phyloP scores from a whole-genome alignment of 2,113 vertebrate species.

The Oreamnos americanus region DNA sequence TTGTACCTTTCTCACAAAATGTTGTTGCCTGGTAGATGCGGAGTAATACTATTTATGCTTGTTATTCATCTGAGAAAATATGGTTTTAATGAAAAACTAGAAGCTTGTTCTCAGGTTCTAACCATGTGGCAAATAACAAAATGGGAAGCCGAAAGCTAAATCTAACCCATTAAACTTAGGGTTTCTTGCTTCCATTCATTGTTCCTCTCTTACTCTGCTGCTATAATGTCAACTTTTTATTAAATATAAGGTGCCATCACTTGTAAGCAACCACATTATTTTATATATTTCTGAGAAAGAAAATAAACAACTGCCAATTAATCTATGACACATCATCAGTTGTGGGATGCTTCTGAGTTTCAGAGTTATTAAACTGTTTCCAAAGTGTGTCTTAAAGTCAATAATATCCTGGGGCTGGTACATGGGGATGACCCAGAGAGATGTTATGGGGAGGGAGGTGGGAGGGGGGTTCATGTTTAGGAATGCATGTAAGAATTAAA shows the following conservation, averaged over 20 bases:
- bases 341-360: background rate
- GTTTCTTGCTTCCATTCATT: background rate
- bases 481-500: too few species aligned
- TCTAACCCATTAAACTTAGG: background rate
- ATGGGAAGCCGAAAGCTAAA: background rate
- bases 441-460: too few species aligned
- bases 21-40: background rate
- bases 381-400: background rate
- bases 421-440: too few species aligned
- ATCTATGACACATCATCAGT: background rate
- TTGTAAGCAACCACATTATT: background rate
- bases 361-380: conserved; percentile 4
- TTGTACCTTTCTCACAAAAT: conserved; percentile 9
- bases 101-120: background rate
- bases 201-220: background rate
- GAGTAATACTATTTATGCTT: background rate
- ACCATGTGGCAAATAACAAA: background rate
- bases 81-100: background rate
- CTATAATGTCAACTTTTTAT: conserved; percentile 7
- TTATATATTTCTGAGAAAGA: background rate
- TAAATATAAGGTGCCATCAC: background rate
- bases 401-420: too few species aligned
- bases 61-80: background rate
- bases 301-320: background rate
- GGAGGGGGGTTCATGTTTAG: too few species aligned